Conservation (phyloP, 2,797 vertebrate genomes). For the Uromys caudimaculatus region DNA sequence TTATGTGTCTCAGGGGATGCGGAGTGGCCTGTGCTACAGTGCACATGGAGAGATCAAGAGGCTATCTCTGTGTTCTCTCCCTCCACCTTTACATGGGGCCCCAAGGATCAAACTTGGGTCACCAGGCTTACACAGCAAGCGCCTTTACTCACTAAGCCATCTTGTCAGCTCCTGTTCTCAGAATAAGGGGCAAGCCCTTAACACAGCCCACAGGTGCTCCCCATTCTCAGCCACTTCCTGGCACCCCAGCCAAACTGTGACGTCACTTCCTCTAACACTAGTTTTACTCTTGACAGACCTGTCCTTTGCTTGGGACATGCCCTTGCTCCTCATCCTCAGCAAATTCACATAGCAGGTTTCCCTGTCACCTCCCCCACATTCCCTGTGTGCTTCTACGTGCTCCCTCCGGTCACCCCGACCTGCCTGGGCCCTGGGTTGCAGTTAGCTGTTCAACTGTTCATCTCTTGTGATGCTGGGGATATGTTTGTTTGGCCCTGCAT, state of each 20-base stretch:
- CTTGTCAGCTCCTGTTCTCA: not conserved
- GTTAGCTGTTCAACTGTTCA: not conserved
- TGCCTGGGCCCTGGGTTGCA: not conserved
- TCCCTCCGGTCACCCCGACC: fast-evolving
- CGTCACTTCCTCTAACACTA: not conserved
- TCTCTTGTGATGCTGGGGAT: not conserved
- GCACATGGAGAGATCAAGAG: not conserved
- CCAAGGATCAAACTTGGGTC: not conserved
- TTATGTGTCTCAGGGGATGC: not conserved
- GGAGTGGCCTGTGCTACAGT: not conserved
- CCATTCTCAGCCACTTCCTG: not conserved
- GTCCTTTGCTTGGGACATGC: not conserved
- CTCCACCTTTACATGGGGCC: not conserved
- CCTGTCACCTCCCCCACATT: not conserved
- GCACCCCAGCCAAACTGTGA: not conserved
- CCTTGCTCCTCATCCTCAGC: not conserved
- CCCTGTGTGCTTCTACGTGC: not conserved
- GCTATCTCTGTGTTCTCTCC: not conserved
- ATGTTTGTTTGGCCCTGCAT: not conserved
- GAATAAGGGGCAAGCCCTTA: not conserved
- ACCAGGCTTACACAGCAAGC: not conserved
- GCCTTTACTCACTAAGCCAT: not conserved
- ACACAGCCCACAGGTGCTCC: fast-evolving
- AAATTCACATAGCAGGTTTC: not conserved
- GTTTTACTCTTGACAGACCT: not conserved